Base-by-base conservation (phyloP, 2,797 vertebrate species). In the Microtus californicus region DNA sequence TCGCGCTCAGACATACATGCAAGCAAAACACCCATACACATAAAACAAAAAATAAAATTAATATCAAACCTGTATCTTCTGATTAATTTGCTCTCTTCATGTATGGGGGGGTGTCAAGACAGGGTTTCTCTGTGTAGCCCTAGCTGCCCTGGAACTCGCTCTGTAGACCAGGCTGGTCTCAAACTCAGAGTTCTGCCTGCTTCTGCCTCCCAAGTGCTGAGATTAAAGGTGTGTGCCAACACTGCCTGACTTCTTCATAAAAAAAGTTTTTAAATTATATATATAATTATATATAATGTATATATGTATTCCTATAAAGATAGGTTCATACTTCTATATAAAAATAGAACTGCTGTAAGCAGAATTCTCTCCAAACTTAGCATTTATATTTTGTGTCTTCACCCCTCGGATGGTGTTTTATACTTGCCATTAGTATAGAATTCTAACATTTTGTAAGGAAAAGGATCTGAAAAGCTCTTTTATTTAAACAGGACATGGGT, bases 401-500 rank as follows among this genome's bases (percentile, higher is more conserved):
- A 71, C 31, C 31, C 90, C 69, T 87, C 90, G 67, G n/a, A 73
- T 91, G 80, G 71, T 87, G 65, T 34, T 80, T 95, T 74, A 88
- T 63, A 78, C 51, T 31, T 96, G 65, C 11, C 51, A 1, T 91
- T 67, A n/a, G 71, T 87, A 21, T 3, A 54, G 37, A 31, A 79
- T 80, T 96, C 95, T 83, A 82, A 89, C 25, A 45, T 81, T 95
- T 92, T 91, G 74, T 45, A 65, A 90, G 59, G 88, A 90, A 88
- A 74, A 76, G 80, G 0, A 31, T 90, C 48, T 79, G 31, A n/a
- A 79, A 90, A 88, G 7, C 1, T 87, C 11, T 25, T 37, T 77
- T 95, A 91, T 61, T 34, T 67, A 90, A 89, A 95, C 43, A 96
- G 48, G 80, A 90, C 48, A 19, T 73, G 51, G n/a, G 71, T 83